Evolutionary conservation across 1,140 invertebrate species (phyloP), one percentile per base, ranked within the genome.

Genomic region (Lepidurus packardi): DNA sequence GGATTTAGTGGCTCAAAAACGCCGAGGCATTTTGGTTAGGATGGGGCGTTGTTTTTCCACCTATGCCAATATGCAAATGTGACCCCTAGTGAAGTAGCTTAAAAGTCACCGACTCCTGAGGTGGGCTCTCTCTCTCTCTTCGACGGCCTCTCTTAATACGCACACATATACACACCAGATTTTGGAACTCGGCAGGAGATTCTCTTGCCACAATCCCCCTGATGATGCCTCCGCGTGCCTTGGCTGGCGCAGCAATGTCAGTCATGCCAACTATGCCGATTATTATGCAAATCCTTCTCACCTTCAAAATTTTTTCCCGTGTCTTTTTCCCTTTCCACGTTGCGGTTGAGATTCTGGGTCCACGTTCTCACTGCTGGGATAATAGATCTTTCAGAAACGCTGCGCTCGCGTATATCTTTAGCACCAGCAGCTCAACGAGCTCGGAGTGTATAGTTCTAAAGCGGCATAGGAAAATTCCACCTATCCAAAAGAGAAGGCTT

Each of bases 261-360:
- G 53, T 65, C 53, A 65, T 65, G 53, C 53, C 53, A 65, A 65
- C 53, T 65, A 65, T 65, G 53, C 53, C 53, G 53, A n/a, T 65
- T 65, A 65, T 65, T 65, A 65, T 65, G 53, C 53, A 65, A 65
- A 65, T 65, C 53, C 53, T 65, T 65, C n/a, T 65, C 53, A 65
- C 53, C 53, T 65, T 65, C 21, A 65, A 65, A 21, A 9, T 65
- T 65, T 65, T 65, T 65, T 65, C 21, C 13, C 45, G 13, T 65
- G 53, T 21, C 21, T 65, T 16, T 65, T 65, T 21, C 53, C 53
- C 53, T 65, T 65, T 65, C 21, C 53, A 65, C 53, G 16, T 65
- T 5, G 53, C 21, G 53, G 53, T 21, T 21, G 13, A 65, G 53
- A 65, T 65, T 65, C 21, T 6, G 21, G 53, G 21, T 65, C 21